Evolutionary conservation across 2,113 vertebrate species (phyloP), one percentile per base, ranked within the genome.

Genomic region (Calyptomena viridis): DNA sequence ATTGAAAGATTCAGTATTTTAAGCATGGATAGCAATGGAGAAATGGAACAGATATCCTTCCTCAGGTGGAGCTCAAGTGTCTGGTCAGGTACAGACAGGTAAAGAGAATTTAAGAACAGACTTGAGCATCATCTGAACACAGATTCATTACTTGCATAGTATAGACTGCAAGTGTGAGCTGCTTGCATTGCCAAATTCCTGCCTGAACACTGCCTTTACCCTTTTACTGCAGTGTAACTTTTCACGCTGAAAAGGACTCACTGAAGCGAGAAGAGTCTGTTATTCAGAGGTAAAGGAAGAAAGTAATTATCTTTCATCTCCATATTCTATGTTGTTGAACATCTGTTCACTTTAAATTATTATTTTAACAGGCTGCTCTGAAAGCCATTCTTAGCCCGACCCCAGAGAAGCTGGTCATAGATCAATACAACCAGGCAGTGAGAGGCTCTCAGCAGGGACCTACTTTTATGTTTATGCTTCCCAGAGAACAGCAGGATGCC

Each of bases 331-430:
- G 24, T 44, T 84, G 52, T 27, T 0, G 1, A 63, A 72, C 74
- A 85, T 84, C 78, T 63, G 53, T 59, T 89, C 66, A 56, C 52
- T 95, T 78, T 16, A 60, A 69, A 58, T 76, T 81, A 91, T 76
- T 91, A 90, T 76, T 94, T 89, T 85, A 76, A 87, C 49, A 76
- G 53, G 44, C 92, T 93, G 77, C 85, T 73, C 55, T 73, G 59
- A 85, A 85, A 76, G 85, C 58, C 8, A 4, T 71, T 82, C 63
- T 62, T 75, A 55, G 33, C 17, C 44, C 79, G 71, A 84, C 89
- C 87, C 17, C 2, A 11, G 64, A 28, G 60, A 79, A 68, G 31
- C 35, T 79, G 78, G 69, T 91, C 49, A 79, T 28, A 73, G 77
- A 89, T 44, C 82, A 75, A 37, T 31, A 56, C 49, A 91, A 44